Percentiles rank a stretch among this genome's conserved stretches.
Conservation (phyloP, 2,797 vertebrate genomes). For the Phaenicophaeus curvirostris region DNA sequence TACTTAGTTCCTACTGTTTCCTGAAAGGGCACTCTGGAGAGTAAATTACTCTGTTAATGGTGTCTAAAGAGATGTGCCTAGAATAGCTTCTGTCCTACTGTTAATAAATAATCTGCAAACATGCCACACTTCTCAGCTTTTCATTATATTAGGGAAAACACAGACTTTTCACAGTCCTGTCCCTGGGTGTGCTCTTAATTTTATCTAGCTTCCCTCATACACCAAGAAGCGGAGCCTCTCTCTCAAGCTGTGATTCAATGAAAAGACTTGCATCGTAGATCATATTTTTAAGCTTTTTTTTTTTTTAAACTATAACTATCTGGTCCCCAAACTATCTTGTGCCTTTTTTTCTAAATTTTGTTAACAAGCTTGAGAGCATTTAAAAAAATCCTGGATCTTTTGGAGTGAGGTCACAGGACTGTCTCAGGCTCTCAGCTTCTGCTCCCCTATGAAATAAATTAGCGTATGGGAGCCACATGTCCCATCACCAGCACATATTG, state of each 20-base stretch:
- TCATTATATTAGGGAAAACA: conserved; percentile 11
- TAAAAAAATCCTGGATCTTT: not conserved
- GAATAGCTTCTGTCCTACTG: conserved; percentile 51
- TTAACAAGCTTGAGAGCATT: not conserved
- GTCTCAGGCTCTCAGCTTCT: not conserved
- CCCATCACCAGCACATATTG: not conserved
- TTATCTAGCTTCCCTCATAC: not conserved
- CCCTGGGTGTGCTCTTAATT: not conserved
- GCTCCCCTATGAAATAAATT: not conserved
- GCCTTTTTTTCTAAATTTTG: not conserved
- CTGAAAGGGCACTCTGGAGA: conserved; percentile 63
- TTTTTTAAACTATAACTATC: not conserved
- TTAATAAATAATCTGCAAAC: conserved; percentile 61
- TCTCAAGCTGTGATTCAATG: not conserved
- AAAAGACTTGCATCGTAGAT: not conserved
- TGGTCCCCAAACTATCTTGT: not conserved
- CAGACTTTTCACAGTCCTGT: not conserved
- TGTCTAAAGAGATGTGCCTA: conserved; percentile 38
- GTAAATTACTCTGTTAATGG: conserved; percentile 68
- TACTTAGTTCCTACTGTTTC: conserved; percentile 64
- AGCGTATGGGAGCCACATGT: not conserved
- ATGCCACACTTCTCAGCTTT: conserved; percentile 20
- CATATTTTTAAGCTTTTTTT: not conserved
- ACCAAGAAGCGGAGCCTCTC: not conserved
- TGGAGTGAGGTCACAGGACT: not conserved